phyloP scores from a whole-genome alignment of 2,888 invertebrate species.

The Ernsta delagoae region DNA sequence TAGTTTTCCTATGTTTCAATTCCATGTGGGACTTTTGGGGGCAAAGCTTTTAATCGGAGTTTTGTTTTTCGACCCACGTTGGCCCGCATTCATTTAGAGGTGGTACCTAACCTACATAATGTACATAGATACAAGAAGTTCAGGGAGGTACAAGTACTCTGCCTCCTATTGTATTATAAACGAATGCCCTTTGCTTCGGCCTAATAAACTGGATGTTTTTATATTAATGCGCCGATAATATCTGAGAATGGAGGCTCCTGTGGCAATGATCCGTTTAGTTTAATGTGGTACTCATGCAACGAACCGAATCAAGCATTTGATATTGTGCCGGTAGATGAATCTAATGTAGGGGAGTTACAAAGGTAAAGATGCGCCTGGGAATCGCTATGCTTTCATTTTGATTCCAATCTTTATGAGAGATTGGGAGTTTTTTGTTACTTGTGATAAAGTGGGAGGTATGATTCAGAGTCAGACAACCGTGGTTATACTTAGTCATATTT shows the following conservation, averaged over 20 bases:
- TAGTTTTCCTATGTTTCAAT: too few relatives aligned
- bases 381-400: neutral
- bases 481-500: too few relatives aligned
- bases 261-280: constrained; percentile 10
- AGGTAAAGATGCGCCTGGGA: neutral
- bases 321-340: neutral
- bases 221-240: constrained; percentile 4
- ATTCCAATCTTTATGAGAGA: neutral
- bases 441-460: too few relatives aligned
- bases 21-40: too few relatives aligned
- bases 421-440: too few relatives aligned
- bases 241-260: constrained; percentile 2
- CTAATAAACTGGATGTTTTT: constrained; percentile 12
- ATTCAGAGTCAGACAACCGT: too few relatives aligned
- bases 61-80: neutral
- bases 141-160: too few relatives aligned
- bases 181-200: neutral
- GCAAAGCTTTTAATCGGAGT: too few relatives aligned
- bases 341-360: neutral
- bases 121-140: too few relatives aligned
- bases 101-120: too few relatives aligned
- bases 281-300: neutral
- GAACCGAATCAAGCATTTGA: neutral
- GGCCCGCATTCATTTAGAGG: neutral
- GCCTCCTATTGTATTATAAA: constrained; percentile 7